These are phyloP conservation scores for Pteromalus puparum DNA, from an alignment of 1,140 invertebrate species.

Conservation along the genomic window DNA sequence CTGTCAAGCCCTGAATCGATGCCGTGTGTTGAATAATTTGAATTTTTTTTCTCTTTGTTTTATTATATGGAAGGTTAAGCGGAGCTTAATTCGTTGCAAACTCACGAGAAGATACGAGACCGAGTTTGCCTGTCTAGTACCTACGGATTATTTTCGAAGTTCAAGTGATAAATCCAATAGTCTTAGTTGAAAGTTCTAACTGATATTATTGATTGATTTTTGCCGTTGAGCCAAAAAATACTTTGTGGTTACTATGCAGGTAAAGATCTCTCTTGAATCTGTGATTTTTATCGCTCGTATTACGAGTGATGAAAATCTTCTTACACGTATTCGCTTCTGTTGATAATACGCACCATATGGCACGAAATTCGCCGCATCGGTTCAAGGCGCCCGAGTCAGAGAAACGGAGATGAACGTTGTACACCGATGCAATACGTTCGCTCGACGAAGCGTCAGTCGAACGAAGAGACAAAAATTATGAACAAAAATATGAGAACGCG, in stretches of 20 bases:
- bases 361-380: background rate
- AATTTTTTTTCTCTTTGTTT: too few relatives aligned
- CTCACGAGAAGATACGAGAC: background rate
- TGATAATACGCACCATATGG: background rate
- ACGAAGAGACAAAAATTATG: too few relatives aligned
- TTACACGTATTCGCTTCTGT: background rate
- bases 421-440: too few relatives aligned
- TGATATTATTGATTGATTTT: constrained; percentile 40
- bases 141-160: constrained; percentile 43
- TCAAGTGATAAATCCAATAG: constrained; percentile 36
- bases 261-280: background rate
- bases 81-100: background rate
- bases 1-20: background rate
- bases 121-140: constrained; percentile 20
- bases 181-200: constrained; percentile 13
- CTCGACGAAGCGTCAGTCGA: too few relatives aligned
- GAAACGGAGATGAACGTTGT: too few relatives aligned
- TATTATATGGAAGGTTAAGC: too few relatives aligned
- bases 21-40: too few relatives aligned
- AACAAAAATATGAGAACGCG: too few relatives aligned
- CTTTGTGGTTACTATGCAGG: constrained; percentile 34
- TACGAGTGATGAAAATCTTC: background rate
- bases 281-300: background rate
- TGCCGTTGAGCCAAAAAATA: constrained; percentile 30
- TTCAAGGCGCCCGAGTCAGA: background rate